phyloP scores from a whole-genome alignment of 2,888 invertebrate species.

The Eupithecia tripunctaria region DNA sequence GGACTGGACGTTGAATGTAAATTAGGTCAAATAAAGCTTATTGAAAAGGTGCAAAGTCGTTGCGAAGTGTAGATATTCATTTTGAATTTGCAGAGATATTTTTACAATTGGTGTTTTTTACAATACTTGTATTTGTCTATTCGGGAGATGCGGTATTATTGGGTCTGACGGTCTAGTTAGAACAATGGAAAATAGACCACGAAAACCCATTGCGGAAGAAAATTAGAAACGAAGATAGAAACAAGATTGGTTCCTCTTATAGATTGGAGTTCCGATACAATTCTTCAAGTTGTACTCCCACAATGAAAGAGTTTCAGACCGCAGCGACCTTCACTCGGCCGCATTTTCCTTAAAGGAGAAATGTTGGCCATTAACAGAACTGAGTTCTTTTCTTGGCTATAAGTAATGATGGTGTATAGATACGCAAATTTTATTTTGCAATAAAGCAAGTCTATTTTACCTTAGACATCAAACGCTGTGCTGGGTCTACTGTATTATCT shows the following conservation, averaged over 20 bases:
- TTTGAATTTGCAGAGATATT: conserved; percentile 1
- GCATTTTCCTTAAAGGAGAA: conserved; percentile 34
- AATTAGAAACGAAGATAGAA: conserved; percentile 14
- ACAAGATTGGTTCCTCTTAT: conserved; percentile 16
- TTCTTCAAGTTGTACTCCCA: conserved; percentile 12
- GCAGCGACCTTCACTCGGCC: conserved; percentile 28
- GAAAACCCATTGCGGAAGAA: not conserved
- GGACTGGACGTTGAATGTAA: conserved; percentile 35
- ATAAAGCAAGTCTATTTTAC: not conserved
- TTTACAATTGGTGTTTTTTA: not conserved
- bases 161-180: not conserved
- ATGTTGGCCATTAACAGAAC: conserved; percentile 33
- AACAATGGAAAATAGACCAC: not conserved
- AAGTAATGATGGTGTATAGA: conserved; percentile 11
- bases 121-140: too few relatives aligned
- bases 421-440: not conserved
- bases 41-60: not conserved
- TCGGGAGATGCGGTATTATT: not conserved
- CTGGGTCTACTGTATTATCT: not conserved
- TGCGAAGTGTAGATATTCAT: not conserved
- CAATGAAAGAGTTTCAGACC: conserved; percentile 29
- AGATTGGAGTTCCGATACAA: conserved; percentile 20
- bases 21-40: conserved; percentile 34
- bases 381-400: conserved; percentile 12
- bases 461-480: too few relatives aligned